Base-by-base conservation (phyloP, 2,113 vertebrate genomes). In the Cottus gobio region DNA sequence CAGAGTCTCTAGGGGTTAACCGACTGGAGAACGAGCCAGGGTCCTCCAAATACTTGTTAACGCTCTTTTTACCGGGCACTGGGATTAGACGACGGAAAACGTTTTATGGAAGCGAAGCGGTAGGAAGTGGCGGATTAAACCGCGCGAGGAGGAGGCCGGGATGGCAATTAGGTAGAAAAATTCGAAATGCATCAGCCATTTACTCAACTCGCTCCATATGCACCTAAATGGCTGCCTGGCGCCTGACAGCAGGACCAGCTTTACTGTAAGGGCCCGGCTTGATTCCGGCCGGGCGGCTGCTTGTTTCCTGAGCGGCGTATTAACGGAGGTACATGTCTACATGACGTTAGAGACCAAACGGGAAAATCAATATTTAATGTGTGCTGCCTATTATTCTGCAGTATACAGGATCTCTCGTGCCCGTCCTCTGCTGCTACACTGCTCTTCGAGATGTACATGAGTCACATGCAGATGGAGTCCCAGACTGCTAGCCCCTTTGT, bases 151-250 rank as follows among this genome's bases (percentile, higher is more conserved):
- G 86, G 83, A 90, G 91, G 88, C 89, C 88, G 79, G 79, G 56
- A 89, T 92, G 93, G 92, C 92, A 95, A 94, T 95, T 94, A 94
- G 93, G 88, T 83, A 90, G 87, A 92, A 93, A 93, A 92, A 92
- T 85, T 85, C 86, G 91, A 94, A 94, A 94, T 91, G 94, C 93
- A 95, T 95, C 95, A 95, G 95, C 95, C 95, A 95, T 96, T 95
- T 95, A 95, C 90, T 91, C 93, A 92, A 90, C 92, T 91, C 91
- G 91, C 90, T 94, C 93, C 93, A 94, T 92, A 94, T 94, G 94
- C 94, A 92, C 91, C 92, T 94, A 95, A 95, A 96, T 96, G 95
- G 95, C 95, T 92, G 92, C 95, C 94, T 91, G 87, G 80, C 90
- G 89, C 85, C 90, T 87, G 84, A 80, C 80, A 84, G 89, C 87